A percentile compares a stretch with the other conserved stretches of the same genome.
Evolutionary conservation across 2,888 invertebrate genomes (phyloP).

Genomic region (Macropis europaea): DNA sequence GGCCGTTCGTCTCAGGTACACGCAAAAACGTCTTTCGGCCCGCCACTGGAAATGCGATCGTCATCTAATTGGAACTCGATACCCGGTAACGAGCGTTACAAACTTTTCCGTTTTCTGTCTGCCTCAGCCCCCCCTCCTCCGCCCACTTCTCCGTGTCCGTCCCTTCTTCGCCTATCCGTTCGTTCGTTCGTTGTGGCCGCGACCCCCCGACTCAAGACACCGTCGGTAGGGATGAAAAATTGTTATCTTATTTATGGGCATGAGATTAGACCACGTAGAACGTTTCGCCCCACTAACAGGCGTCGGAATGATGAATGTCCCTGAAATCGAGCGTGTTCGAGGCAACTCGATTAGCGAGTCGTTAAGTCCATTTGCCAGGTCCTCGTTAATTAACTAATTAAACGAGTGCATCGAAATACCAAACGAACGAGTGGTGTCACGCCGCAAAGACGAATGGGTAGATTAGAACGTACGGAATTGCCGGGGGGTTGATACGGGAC

Average conservation of each 20-base stretch:
- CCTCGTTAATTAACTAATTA: slow-evolving; percentile 61
- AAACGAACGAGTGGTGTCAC: slow-evolving; percentile 7
- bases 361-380: slow-evolving; percentile 36
- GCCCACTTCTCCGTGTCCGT: slow-evolving; percentile 10
- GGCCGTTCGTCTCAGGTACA: slow-evolving; percentile 64
- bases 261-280: slow-evolving; percentile 68
- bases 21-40: slow-evolving; percentile 64
- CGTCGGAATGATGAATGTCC: slow-evolving; percentile 69
- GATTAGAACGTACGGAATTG: slow-evolving; percentile 29
- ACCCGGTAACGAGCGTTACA: slow-evolving; percentile 76
- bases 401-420: slow-evolving; percentile 41
- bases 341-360: slow-evolving; percentile 31
- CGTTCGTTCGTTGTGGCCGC: slow-evolving; percentile 48
- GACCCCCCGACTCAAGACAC: slow-evolving; percentile 53
- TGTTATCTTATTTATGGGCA: slow-evolving; percentile 77
- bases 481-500: slow-evolving; percentile 24
- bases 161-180: slow-evolving; percentile 12
- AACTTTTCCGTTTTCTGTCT: slow-evolving; percentile 73
- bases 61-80: slow-evolving; percentile 79
- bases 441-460: slow-evolving; percentile 17
- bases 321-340: slow-evolving; percentile 56
- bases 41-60: slow-evolving; percentile 74
- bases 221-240: slow-evolving; percentile 73
- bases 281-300: slow-evolving; percentile 66
- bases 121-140: slow-evolving; percentile 45